phyloP scores from a whole-genome alignment of 2,888 invertebrate species.

The Yponomeuta sedellus region DNA sequence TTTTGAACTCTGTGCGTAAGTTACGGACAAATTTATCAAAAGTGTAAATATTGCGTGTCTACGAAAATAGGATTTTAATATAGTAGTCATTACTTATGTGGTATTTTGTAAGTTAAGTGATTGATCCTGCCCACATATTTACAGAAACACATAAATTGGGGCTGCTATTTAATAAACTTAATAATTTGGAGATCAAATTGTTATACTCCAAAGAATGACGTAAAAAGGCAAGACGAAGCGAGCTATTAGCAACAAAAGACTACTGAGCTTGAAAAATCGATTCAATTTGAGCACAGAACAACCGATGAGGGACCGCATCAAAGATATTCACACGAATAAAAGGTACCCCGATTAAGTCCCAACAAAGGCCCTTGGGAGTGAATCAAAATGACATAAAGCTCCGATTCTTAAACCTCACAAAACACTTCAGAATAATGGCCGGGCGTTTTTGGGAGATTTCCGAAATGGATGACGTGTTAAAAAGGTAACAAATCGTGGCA shows the following conservation, averaged over 20 bases:
- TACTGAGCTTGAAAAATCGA: slow-evolving; percentile 75
- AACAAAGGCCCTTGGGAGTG: slow-evolving; percentile 67
- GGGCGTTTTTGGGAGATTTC: slow-evolving; percentile 57
- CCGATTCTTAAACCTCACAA: slow-evolving; percentile 49
- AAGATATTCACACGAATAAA: slow-evolving; percentile 60
- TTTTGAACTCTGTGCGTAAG: too few species aligned
- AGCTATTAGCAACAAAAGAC: slow-evolving; percentile 65
- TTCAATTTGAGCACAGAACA: slow-evolving; percentile 56
- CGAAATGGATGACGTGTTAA: slow-evolving; percentile 72
- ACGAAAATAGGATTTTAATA: too few species aligned
- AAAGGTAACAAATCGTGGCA: slow-evolving; percentile 63
- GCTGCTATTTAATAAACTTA: background rate
- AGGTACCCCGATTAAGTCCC: slow-evolving; percentile 46
- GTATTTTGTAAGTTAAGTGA: background rate
- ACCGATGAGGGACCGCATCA: slow-evolving; percentile 48
- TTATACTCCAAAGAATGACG: slow-evolving; percentile 8
- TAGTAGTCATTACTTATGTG: too few species aligned
- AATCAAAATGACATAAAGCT: slow-evolving; percentile 76
- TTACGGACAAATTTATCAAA: too few species aligned
- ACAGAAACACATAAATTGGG: background rate
- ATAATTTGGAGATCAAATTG: background rate
- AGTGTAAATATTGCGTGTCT: too few species aligned
- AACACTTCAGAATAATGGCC: slow-evolving; percentile 63
- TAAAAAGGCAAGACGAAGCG: slow-evolving; percentile 44
- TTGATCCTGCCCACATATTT: background rate